phyloP scores from a whole-genome alignment of 2,888 invertebrate genomes.

The Patella ulyssiponensis region DNA sequence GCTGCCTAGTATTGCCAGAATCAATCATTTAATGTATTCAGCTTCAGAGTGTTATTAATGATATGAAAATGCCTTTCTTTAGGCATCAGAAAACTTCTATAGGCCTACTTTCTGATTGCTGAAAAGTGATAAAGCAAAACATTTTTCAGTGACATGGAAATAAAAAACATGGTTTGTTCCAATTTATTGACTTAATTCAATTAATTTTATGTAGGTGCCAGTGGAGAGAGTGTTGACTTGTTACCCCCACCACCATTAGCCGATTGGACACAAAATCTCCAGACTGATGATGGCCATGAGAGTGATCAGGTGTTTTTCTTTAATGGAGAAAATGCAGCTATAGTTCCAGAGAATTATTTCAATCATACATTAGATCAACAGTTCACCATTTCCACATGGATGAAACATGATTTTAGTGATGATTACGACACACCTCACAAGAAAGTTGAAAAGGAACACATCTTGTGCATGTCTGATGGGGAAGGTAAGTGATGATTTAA shows the following conservation, averaged over 20 bases:
- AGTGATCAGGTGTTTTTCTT: constrained; percentile 95
- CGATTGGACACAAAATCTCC: constrained; percentile 85
- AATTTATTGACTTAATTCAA: neutral
- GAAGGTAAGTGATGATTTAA: constrained; percentile 81
- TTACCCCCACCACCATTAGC: constrained; percentile 85
- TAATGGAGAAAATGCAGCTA: constrained; percentile 91
- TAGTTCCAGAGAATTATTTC: constrained; percentile 72
- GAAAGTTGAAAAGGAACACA: constrained; percentile 87
- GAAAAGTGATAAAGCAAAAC: too few species aligned
- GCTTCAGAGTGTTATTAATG: too few species aligned
- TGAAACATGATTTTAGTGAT: constrained; percentile 82
- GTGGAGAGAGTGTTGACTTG: constrained; percentile 87
- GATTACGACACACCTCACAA: constrained; percentile 61
- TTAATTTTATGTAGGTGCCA: constrained; percentile 77
- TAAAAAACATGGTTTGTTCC: too few species aligned
- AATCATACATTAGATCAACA: constrained; percentile 84
- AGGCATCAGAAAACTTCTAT: neutral
- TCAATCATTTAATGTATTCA: too few species aligned
- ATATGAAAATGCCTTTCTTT: too few species aligned
- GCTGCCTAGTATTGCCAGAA: too few species aligned
- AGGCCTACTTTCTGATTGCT: too few species aligned
- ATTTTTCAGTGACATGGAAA: too few species aligned
- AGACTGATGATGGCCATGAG: constrained; percentile 86
- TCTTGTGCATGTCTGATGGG: constrained; percentile 96
- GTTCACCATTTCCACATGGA: constrained; percentile 94